Evolutionary conservation across 2,113 vertebrate genomes (phyloP), one percentile per base, ranked within the genome.

Genomic region (Lathamus discolor): DNA sequence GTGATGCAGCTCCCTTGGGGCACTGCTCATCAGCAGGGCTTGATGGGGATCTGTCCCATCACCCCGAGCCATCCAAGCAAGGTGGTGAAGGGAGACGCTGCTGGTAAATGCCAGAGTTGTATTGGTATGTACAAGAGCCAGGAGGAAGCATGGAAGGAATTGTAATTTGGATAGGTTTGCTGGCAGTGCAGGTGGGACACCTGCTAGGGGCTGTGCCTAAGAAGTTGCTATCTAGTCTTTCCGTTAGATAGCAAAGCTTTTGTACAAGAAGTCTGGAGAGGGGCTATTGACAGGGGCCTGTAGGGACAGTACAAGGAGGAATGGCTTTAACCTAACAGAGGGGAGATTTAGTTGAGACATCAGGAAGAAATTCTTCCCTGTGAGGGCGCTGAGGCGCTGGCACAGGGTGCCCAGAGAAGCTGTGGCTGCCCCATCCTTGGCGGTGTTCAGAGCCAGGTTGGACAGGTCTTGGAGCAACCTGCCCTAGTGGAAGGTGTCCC

Each of bases 41-140:
- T 35, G n/a, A 17, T 18, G 48, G 37, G n/a, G 17, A 14, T 88
- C 29, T 4, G 3, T 44, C 9, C 27, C 35, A 54, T 14, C n/a
- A 74, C 14, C 35, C 24, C 0, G 0, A 24, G 41, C 13, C 20
- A 2, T 13, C 17, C 39, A 17, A 14, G 9, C 1, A 7, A 82
- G 27, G 14, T 1, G 1, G 13, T 14, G 9, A 25, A 37, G 72
- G 28, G 70, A 59, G 13, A 16, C 2, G 7, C 11, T 77, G 7
- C 28, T 37, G 41, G 11, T 11, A 43, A 25, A 7, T 29, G 27
- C 43, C 51, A 59, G 35, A 33, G 44, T 6, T 1, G 0, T 8
- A 3, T 0, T 46, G 33, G 22, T 62, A 4, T 4, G 24, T 14
- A 3, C 46, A 18, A 39, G 49, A 83, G 23, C 35, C 18, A 4